Evolutionary conservation across 2,888 invertebrate species (phyloP), one percentile per base, ranked within the genome.

Genomic region (Mesochorus sp.): DNA sequence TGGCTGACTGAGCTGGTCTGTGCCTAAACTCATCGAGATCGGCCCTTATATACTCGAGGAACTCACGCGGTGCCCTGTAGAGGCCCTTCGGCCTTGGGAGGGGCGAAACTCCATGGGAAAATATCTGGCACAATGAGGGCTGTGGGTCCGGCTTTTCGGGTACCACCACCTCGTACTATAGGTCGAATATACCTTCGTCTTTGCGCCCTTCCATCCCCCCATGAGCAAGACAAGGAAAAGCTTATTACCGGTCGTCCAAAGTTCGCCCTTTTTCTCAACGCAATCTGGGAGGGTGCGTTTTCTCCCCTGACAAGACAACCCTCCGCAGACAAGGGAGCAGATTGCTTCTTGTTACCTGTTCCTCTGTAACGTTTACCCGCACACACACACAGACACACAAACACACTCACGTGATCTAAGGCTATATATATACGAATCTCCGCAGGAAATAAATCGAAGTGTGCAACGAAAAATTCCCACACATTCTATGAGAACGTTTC

Each of bases 81-180:
- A 53, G 80, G 75, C 72, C 76, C 75, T 51, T 73, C 19, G 39
- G 51, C 55, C 51, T 67, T 67, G 73, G 80, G 84, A 82, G 82
- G 83, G 82, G 6, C 1, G 39, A 26, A 42, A 19, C 31, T 10
- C 85, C 86, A 86, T 88, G 88, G 88, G 88, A 88, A 88, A 88
- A 87, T 87, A 84, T 83, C 80, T 74, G 28, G 71, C 74, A 84
- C 85, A 84, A 85, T 86, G 83, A 82, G 76, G 81, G 70, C 37
- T 68, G 71, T 72, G 76, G 72, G 66, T 61, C 34, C 44, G 62
- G 44, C 55, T 70, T 59, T 77, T 68, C 62, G 68, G 49, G 24
- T 57, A 28, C 12, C 28, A 10, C 34, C 5, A 28, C 19, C 61
- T 55, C n/a, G n/a, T n/a, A n/a, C n/a, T n/a, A n/a, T n/a, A n/a